These are phyloP conservation scores for Piprites chloris DNA, from an alignment of 2,113 vertebrate genomes.

Conservation along the genomic window DNA sequence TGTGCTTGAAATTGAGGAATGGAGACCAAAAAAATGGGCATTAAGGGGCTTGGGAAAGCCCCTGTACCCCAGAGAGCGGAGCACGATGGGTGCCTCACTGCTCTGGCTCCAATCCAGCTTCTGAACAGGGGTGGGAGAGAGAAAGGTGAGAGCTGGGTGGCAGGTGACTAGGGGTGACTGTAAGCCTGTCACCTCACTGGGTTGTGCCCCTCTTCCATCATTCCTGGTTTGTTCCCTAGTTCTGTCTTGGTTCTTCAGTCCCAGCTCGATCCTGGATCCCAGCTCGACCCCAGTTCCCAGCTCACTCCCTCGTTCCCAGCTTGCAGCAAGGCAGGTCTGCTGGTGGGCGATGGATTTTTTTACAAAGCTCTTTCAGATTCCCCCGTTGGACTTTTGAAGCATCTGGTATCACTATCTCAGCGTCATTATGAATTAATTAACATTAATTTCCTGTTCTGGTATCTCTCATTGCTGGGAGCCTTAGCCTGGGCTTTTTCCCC, in stretches of 20 bases:
- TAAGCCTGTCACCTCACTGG: background rate
- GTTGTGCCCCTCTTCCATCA: background rate
- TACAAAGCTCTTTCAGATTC: constrained; percentile 46
- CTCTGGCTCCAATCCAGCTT: background rate
- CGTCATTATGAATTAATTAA: constrained; percentile 64
- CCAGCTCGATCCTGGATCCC: background rate
- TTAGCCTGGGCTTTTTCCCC: background rate
- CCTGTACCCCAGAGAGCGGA: accelerated
- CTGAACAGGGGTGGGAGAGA: background rate
- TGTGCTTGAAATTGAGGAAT: background rate
- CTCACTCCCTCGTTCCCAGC: background rate
- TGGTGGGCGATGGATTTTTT: constrained; percentile 25
- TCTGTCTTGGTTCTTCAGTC: background rate
- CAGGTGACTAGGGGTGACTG: background rate
- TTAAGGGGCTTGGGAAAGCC: background rate
- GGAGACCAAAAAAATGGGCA: background rate
- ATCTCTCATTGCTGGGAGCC: constrained; percentile 19
- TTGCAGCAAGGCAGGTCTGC: background rate
- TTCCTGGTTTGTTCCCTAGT: background rate
- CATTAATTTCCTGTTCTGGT: constrained; percentile 56
- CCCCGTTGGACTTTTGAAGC: constrained; percentile 48
- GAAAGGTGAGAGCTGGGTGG: background rate
- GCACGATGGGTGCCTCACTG: accelerated
- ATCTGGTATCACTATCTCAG: constrained; percentile 54
- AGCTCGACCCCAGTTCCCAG: background rate